Conservation (phyloP, 1,140 invertebrate species). For the Acromyrmex charruanus region DNA sequence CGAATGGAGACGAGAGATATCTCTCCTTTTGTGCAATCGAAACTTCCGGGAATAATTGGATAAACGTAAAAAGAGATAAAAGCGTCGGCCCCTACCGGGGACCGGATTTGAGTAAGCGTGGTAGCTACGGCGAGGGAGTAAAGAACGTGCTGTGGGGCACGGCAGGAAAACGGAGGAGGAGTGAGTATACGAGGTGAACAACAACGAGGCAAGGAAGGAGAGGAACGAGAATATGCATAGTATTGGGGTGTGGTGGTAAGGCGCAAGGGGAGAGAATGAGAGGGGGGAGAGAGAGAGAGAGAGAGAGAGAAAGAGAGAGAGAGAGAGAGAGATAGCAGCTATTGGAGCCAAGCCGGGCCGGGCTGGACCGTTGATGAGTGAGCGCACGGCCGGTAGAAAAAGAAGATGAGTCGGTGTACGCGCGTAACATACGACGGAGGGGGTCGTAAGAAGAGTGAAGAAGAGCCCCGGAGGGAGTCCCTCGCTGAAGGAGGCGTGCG, state of each 20-base stretch:
- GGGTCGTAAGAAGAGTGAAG: constrained; percentile 69
- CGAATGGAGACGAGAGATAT: not conserved
- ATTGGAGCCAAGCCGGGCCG: constrained; percentile 9
- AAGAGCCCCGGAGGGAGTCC: constrained; percentile 60
- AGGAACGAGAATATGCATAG: constrained; percentile 33
- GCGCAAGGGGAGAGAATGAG: constrained; percentile 3
- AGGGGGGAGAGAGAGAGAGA: not conserved
- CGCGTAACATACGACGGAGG: constrained; percentile 69
- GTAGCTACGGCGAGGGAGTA: constrained; percentile 37
- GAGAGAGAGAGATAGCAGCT: constrained; percentile 6
- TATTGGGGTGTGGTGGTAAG: constrained; percentile 45
- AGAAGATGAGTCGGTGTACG: constrained; percentile 60
- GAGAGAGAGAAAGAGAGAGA: not conserved
- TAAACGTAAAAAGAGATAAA: constrained; percentile 37
- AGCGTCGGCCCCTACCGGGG: not conserved
- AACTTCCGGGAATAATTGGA: constrained; percentile 52
- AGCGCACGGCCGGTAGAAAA: constrained; percentile 51
- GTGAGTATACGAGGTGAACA: constrained; percentile 7
- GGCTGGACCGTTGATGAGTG: constrained; percentile 14
- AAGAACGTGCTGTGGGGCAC: constrained; percentile 19
- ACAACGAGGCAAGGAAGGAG: constrained; percentile 29
- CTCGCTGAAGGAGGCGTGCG: constrained; percentile 78
- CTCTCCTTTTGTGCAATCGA: not conserved
- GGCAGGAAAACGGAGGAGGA: not conserved
- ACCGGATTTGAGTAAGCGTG: constrained; percentile 26